These are phyloP conservation scores for Tipula vernalis DNA, from an alignment of 2,888 invertebrate genomes.

Conservation along the genomic window DNA sequence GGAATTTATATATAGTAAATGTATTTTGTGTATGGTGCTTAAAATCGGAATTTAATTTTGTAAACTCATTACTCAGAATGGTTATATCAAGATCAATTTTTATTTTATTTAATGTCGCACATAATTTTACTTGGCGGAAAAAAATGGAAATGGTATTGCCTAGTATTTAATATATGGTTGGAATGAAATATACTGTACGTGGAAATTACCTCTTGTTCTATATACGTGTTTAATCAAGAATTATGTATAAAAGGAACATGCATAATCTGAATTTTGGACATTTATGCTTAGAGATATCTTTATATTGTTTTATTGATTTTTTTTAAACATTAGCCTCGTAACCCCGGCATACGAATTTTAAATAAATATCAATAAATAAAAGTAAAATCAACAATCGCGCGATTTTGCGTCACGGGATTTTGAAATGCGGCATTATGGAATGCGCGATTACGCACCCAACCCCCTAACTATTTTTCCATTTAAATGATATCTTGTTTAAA, in stretches of 20 bases:
- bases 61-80: background rate
- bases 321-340: too few relatives aligned
- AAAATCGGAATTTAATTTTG: background rate
- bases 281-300: too few relatives aligned
- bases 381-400: too few relatives aligned
- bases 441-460: too few relatives aligned
- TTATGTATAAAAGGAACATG: background rate
- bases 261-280: background rate
- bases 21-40: background rate
- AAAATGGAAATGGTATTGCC: background rate
- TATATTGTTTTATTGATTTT: too few relatives aligned
- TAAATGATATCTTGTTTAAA: too few relatives aligned
- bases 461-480: too few relatives aligned
- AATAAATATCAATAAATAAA: too few relatives aligned
- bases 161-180: background rate
- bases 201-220: background rate
- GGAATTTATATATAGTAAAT: background rate
- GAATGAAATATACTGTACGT: background rate
- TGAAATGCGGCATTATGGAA: too few relatives aligned
- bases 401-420: too few relatives aligned
- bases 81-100: background rate
- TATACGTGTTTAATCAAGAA: background rate
- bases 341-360: too few relatives aligned
- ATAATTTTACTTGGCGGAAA: background rate
- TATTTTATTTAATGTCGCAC: background rate